These are phyloP conservation scores for Aegotheles bennettii DNA, from an alignment of 2,113 vertebrate genomes.

Conservation along the genomic window DNA sequence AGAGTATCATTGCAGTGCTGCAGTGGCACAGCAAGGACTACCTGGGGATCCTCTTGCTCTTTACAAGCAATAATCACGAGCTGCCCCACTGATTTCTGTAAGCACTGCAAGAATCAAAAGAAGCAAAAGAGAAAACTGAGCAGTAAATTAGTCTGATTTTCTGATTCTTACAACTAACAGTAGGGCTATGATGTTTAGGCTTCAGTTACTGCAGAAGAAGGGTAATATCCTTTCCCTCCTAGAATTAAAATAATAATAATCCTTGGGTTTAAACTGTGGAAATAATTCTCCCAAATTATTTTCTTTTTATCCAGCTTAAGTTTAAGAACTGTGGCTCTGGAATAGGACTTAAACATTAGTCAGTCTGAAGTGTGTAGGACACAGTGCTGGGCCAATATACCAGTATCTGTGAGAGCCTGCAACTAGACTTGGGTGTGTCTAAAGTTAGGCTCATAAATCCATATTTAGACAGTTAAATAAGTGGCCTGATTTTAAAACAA, in stretches of 20 bases:
- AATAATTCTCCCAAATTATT: neutral
- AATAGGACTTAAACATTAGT: neutral
- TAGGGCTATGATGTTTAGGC: neutral
- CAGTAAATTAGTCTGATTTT: neutral
- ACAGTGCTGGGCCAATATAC: neutral
- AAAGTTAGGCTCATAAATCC: neutral
- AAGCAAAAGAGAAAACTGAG: neutral
- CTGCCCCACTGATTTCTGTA: neutral
- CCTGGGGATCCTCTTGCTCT: neutral
- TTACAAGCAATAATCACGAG: neutral
- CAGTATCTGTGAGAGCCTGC: neutral
- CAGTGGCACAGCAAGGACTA: neutral
- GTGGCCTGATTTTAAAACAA: slow-evolving; percentile 7
- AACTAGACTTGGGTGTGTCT: neutral
- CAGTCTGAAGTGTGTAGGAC: neutral
- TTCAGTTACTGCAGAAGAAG: neutral
- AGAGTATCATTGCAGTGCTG: neutral
- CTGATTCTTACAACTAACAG: neutral
- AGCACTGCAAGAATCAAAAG: neutral
- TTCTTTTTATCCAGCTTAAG: neutral
- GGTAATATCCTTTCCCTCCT: neutral
- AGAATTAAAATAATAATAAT: neutral
- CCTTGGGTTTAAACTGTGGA: neutral
- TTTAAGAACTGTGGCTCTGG: neutral
- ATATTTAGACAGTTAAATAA: slow-evolving; percentile 16